A percentile compares a stretch with the other conserved stretches of the same genome.
These are phyloP conservation scores for Tetragnatha montana DNA, from an alignment of 2,888 invertebrate genomes.

Conservation along the genomic window DNA sequence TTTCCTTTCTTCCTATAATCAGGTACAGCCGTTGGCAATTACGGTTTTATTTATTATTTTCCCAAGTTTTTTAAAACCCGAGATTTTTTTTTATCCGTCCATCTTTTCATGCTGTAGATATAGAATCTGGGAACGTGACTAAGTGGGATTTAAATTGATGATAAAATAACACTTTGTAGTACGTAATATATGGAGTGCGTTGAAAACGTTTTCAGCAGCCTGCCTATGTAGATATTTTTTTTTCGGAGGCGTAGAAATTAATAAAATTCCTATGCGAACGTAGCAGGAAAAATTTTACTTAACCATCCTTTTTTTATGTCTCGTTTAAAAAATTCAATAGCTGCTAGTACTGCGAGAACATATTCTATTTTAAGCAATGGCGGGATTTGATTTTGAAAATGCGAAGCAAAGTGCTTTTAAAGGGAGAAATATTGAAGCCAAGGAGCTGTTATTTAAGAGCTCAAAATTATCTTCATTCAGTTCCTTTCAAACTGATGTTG, in stretches of 20 bases:
- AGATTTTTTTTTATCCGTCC: background rate
- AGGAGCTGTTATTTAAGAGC: background rate
- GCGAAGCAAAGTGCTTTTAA: background rate
- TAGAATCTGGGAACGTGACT: conserved; percentile 37
- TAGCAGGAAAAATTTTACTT: background rate
- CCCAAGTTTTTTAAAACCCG: conserved; percentile 8
- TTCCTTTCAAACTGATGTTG: too few species aligned
- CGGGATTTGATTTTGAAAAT: background rate
- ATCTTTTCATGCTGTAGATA: background rate
- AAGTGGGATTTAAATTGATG: conserved; percentile 19
- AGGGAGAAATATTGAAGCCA: background rate
- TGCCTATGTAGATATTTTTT: background rate
- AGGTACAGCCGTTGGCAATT: conserved; percentile 22
- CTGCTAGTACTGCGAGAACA: background rate
- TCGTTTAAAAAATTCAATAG: background rate
- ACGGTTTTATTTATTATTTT: conserved; percentile 13
- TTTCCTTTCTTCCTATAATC: conserved; percentile 39
- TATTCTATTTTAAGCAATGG: background rate
- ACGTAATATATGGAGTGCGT: conserved; percentile 21
- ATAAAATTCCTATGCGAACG: background rate
- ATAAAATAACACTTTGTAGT: conserved; percentile 18
- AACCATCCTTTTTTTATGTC: background rate
- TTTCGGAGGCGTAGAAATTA: background rate
- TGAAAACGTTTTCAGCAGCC: background rate
- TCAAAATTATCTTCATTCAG: background rate